Percentiles rank a stretch among this genome's conserved stretches.
These are phyloP conservation scores for Onychomys arenicola DNA, from an alignment of 2,797 vertebrate species.

Conservation along the genomic window DNA sequence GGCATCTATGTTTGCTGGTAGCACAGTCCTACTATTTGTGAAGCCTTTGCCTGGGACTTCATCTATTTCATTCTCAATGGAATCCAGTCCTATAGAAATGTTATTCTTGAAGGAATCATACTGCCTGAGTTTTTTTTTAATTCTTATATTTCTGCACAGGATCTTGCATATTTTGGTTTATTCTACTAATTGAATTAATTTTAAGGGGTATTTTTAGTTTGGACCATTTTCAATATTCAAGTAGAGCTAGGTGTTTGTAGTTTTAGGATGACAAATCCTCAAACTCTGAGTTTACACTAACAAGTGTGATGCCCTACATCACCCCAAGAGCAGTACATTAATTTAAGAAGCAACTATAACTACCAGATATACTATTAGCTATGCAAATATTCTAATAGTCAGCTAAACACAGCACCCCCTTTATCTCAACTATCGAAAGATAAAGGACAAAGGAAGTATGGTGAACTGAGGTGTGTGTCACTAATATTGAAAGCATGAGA, in stretches of 20 bases:
- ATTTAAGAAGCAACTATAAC: background rate
- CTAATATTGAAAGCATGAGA: background rate
- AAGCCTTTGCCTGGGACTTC: background rate
- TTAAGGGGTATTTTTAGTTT: background rate
- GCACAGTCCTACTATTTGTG: background rate
- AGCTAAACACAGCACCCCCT: background rate
- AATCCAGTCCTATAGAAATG: background rate
- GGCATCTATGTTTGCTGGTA: background rate
- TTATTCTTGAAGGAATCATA: background rate
- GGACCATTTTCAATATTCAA: background rate
- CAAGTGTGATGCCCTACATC: background rate
- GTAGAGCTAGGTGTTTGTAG: background rate
- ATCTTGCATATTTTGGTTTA: background rate
- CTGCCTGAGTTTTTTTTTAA: background rate
- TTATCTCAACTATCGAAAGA: background rate
- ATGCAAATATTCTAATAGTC: background rate
- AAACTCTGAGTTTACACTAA: too few relatives aligned
- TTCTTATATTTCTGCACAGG: background rate
- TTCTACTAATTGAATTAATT: background rate
- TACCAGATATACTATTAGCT: too few relatives aligned
- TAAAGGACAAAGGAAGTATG: background rate
- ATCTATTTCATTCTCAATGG: background rate
- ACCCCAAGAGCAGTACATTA: background rate
- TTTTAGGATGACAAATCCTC: background rate
- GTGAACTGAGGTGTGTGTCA: background rate